A percentile compares a stretch with the other conserved stretches of the same genome.
These are phyloP conservation scores for Petaurus breviceps DNA, from an alignment of 2,113 vertebrate species.

Conservation along the genomic window DNA sequence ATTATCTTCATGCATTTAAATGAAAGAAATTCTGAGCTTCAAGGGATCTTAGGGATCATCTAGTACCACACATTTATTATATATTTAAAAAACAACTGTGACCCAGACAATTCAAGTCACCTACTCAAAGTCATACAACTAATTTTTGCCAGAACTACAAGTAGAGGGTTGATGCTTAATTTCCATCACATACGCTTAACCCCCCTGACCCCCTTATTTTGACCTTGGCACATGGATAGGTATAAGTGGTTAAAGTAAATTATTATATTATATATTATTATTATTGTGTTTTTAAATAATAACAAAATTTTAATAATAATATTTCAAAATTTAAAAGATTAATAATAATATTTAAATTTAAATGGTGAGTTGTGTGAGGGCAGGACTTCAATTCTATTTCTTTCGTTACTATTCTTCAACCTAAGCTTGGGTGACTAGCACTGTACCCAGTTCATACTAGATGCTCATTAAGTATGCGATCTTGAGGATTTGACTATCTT, in stretches of 20 bases:
- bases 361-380: background rate
- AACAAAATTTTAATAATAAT: too few species aligned
- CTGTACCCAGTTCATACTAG: background rate
- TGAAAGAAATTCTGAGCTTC: background rate
- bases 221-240: background rate
- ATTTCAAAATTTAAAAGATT: background rate
- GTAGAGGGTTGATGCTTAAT: background rate
- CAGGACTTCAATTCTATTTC: background rate
- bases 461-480: background rate
- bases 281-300: too few species aligned
- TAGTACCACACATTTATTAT: constrained; percentile 29
- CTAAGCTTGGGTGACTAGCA: background rate
- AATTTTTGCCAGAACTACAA: background rate
- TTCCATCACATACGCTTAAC: background rate
- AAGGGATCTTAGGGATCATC: background rate
- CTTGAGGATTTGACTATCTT: background rate
- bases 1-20: background rate
- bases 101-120: constrained; percentile 18
- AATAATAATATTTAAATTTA: background rate
- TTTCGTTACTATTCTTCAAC: background rate
- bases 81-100: constrained; percentile 29
- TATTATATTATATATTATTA: background rate
- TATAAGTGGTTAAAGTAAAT: background rate
- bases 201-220: background rate
- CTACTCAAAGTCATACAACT: background rate